Evolutionary conservation across 1,140 invertebrate species (phyloP).

Genomic region (Macrobrachium rosenbergii): DNA sequence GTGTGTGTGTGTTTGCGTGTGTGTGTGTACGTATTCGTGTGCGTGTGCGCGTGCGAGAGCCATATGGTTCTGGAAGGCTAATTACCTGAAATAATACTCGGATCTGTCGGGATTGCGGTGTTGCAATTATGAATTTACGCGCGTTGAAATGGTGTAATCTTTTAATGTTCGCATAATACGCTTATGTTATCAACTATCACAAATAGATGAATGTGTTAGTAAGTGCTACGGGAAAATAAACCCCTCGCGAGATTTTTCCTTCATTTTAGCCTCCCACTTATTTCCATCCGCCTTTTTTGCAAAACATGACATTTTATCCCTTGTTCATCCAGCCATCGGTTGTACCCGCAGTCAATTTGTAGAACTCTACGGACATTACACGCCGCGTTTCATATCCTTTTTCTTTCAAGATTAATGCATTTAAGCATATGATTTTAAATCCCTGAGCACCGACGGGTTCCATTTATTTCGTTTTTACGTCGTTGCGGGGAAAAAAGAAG

Average conservation of each 20-base stretch:
- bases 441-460: no score
- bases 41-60: slow-evolving; percentile 24
- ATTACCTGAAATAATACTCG: slow-evolving; percentile 47
- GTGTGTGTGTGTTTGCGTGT: no score
- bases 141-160: slow-evolving; percentile 41
- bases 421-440: no score
- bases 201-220: slow-evolving; percentile 34
- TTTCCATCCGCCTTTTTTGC: no score
- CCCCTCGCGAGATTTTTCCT: no score
- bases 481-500: neutral
- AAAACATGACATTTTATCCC: neutral
- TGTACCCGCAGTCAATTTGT: no score
- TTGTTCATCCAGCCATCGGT: neutral
- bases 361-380: no score
- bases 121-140: slow-evolving; percentile 47
- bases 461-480: no score
- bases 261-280: no score
- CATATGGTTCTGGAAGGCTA: slow-evolving; percentile 37
- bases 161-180: slow-evolving; percentile 54
- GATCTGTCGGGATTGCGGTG: slow-evolving; percentile 40
- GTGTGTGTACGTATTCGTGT: no score
- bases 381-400: no score
- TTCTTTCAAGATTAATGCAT: no score
- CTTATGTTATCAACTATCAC: slow-evolving; percentile 42
- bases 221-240: slow-evolving; percentile 10